A percentile compares a stretch with the other conserved stretches of the same genome.
These are phyloP conservation scores for Lethocerus indicus DNA, from an alignment of 1,140 invertebrate species.

Conservation along the genomic window DNA sequence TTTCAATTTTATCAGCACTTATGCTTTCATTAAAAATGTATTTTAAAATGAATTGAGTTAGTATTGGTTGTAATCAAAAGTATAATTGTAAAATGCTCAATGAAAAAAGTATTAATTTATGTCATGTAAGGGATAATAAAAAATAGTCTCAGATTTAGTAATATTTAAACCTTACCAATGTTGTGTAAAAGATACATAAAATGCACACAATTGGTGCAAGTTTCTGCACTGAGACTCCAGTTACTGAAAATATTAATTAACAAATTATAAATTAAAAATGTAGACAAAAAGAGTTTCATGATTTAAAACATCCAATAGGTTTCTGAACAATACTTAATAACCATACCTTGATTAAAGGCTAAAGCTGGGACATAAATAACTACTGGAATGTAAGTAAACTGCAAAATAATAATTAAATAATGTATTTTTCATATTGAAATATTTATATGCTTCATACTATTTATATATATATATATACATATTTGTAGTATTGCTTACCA, in stretches of 20 bases:
- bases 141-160: background rate
- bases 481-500: too few species aligned
- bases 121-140: slow-evolving; percentile 28
- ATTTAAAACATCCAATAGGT: too few species aligned
- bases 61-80: too few species aligned
- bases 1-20: background rate
- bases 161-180: slow-evolving; percentile 16
- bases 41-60: background rate
- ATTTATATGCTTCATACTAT: background rate
- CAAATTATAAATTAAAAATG: background rate
- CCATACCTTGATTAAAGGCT: slow-evolving; percentile 21
- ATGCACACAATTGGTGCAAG: slow-evolving; percentile 18
- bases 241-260: slow-evolving; percentile 13
- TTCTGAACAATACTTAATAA: background rate
- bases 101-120: background rate
- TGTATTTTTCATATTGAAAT: background rate
- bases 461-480: too few species aligned
- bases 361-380: slow-evolving; percentile 25
- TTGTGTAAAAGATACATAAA: slow-evolving; percentile 22
- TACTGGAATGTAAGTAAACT: slow-evolving; percentile 22
- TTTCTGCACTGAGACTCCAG: slow-evolving; percentile 18
- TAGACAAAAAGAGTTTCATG: too few species aligned
- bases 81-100: too few species aligned
- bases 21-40: background rate
- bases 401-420: slow-evolving; percentile 1